Base-by-base conservation (phyloP, 92 coral and sea anemone genomes). In the Epizoanthus stellaris region DNA sequence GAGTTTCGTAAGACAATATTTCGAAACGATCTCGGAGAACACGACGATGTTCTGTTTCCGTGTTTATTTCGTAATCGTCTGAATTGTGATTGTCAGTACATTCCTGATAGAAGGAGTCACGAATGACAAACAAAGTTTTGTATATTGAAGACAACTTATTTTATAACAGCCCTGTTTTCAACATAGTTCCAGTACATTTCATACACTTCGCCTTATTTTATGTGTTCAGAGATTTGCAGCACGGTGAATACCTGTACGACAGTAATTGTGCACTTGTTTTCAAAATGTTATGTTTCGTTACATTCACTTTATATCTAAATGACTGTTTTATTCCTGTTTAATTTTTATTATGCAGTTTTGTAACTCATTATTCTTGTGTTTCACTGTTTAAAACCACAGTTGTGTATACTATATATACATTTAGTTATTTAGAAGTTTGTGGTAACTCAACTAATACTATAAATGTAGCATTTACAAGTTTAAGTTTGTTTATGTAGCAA, bases 51-150 rank as follows among this genome's bases (percentile, higher is more conserved):
- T 65, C 14, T 53, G 16, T 57, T 9, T 75, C 23, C 16, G 34
- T 62, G 64, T 20, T 38, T 63, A 70, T 79, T 79, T 79, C 83
- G 82, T 77, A 77, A 77, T 75, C 64, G 77, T 73, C 23, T 11
- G 77, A 47, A 73, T 71, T 47, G 36, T 36, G n/a, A n/a, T n/a
- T 17, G 6, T 39, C 56, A 21, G 58, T 62, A n/a, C 52, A 21
- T 15, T n/a, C 63, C 15, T 49, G 25, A 43, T 59, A 11, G 6
- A 25, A 23, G 4, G n/a, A 73, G 34, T 23, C 73, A 68, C 73
- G 73, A 68, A 38, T 68, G 45, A 30, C 34, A 30, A 30, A 30
- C 34, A 30, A 30, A 30, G 34, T 15, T 68, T 68, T 25, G 73
- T 68, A 6, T 68, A 4, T 38, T 9, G 19, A 4, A 13, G 73